phyloP scores from a whole-genome alignment of 2,113 vertebrate species.

The Rhizomys pruinosus region DNA sequence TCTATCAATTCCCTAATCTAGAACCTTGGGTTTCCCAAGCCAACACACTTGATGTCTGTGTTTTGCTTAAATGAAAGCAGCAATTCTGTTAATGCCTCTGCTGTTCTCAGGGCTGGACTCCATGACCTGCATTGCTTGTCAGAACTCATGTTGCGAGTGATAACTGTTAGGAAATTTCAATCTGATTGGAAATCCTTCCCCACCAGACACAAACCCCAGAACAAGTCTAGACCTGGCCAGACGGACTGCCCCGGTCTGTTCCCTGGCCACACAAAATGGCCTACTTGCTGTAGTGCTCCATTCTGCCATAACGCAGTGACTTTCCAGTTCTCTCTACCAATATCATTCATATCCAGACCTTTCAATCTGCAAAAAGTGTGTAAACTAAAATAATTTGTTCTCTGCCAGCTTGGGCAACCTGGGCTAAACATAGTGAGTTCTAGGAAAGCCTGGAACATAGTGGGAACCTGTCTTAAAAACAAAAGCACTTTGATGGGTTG shows the following conservation, averaged over 20 bases:
- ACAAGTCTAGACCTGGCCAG: background rate
- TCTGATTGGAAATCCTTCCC: background rate
- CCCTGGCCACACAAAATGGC: background rate
- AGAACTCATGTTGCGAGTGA: background rate
- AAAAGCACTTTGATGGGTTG: background rate
- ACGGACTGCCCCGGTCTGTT: background rate
- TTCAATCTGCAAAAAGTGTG: background rate
- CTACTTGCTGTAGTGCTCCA: background rate
- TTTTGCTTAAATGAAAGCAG: slow-evolving; percentile 13
- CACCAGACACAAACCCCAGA: background rate
- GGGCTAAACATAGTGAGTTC: background rate
- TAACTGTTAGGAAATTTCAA: background rate
- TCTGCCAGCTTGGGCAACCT: background rate
- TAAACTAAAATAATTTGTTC: slow-evolving; percentile 26
- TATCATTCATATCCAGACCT: background rate
- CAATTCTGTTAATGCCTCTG: background rate
- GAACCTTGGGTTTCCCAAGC: background rate
- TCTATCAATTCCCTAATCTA: background rate
- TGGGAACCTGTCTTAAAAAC: background rate
- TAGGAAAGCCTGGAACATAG: background rate
- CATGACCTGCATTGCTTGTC: background rate
- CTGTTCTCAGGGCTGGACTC: background rate
- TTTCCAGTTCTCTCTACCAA: background rate
- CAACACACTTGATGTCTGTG: background rate
- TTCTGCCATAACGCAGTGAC: background rate